Base-by-base conservation (phyloP, 1,140 invertebrate species). In the Drosophila melanogaster region DNA sequence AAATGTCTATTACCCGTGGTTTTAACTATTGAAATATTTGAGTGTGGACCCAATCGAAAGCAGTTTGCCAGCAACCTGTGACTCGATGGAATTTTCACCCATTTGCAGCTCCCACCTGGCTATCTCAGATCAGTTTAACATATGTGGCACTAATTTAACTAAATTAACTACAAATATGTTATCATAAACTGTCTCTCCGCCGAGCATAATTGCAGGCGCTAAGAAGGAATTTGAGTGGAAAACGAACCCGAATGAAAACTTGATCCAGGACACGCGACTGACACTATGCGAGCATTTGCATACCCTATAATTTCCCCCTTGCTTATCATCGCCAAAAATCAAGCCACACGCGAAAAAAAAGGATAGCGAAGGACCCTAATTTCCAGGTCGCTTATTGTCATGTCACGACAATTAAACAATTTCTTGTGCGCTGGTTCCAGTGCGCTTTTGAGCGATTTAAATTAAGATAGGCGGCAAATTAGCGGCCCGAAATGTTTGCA, bases 391-490 rank as follows among this genome's bases (percentile, higher is more conserved):
- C 73, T 86, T 86, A 74, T 79, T 86, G 83, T 86, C 79, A 74
- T 86, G 83, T 86, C 84, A 86, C 83, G 83, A 87, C 83, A 86
- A 86, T 86, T 86, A 86, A 87, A 86, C 81, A 44, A 53, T 38
- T 66, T 75, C 72, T 75, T 69, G 61, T 79, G 44, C 35, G 49
- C 64, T 69, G 50, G 49, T 70, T 70, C 62, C 83, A 86, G 41
- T 79, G 83, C 83, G 83, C 83, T 86, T 86, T 89, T 66, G 79
- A 73, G 75, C 84, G 83, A 87, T 86, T 87, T 86, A 87, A 86
- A 87, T 86, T 86, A 87, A 86, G 83, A 86, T 86, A 86, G 77
- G 83, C 76, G 79, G 83, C 83, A 86, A 86, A 86, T 86, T 86
- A 86, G 83, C 83, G 83, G 70, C 79, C 84, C 79, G 56, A 85